phyloP scores from a whole-genome alignment of 2,888 invertebrate species.

The Osmoderma eremita region DNA sequence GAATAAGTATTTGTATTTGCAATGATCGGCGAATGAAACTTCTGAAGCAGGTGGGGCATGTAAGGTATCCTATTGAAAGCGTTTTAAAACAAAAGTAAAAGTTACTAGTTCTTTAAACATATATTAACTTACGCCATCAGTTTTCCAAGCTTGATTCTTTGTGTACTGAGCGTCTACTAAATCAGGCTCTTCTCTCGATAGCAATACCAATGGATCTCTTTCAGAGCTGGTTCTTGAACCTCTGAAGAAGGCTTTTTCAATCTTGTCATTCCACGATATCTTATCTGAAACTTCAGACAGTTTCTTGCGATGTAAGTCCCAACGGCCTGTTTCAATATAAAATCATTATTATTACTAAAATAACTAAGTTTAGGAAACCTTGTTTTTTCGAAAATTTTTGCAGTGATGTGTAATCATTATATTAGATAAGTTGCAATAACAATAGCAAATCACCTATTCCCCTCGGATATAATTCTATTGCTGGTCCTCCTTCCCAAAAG shows the following conservation, averaged over 20 bases:
- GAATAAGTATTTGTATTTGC: constrained; percentile 92
- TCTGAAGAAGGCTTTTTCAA: constrained; percentile 82
- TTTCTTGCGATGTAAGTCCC: constrained; percentile 81
- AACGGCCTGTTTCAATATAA: constrained; percentile 71
- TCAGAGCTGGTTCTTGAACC: constrained; percentile 94
- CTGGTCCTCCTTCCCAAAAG: constrained; percentile 98
- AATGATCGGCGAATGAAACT: constrained; percentile 90
- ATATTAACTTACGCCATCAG: constrained; percentile 72
- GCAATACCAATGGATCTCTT: constrained; percentile 84
- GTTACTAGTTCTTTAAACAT: too few relatives aligned
- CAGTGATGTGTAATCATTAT: too few relatives aligned
- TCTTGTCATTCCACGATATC: constrained; percentile 83
- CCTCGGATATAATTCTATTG: constrained; percentile 90
- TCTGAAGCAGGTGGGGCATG: constrained; percentile 85
- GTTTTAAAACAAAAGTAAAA: constrained; percentile 15
- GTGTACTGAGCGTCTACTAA: constrained; percentile 94
- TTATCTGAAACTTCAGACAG: constrained; percentile 70
- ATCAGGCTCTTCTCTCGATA: constrained; percentile 79
- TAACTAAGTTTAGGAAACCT: not conserved
- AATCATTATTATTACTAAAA: constrained; percentile 15
- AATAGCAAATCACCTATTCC: constrained; percentile 70
- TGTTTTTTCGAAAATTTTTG: too few relatives aligned
- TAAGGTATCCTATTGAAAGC: constrained; percentile 80
- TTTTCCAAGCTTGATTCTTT: constrained; percentile 99
- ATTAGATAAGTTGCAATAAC: not conserved